phyloP scores from a whole-genome alignment of 2,113 vertebrate genomes.

The Rattus norvegicus region GRCr8 NC_086035.1:23701001-23701500 shows the following conservation, averaged over 20 bases:
- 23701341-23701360: background rate
- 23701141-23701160: background rate
- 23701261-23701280: background rate
- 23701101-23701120: background rate
- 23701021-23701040: background rate
- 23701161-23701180: background rate
- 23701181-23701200: background rate
- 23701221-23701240: background rate
- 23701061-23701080: background rate
- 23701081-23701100: too few species aligned
- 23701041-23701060: background rate
- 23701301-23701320: background rate
- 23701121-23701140: background rate
- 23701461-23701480: background rate
- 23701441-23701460: background rate
- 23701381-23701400: background rate
- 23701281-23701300: too few species aligned
- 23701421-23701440: background rate
- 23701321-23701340: background rate
- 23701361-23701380: background rate
- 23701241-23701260: background rate
- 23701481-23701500: background rate
- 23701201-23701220: background rate
- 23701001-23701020: too few species aligned
- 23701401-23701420: background rate